phyloP scores from a whole-genome alignment of 2,797 vertebrate species.

The Lerista edwardsae region DNA sequence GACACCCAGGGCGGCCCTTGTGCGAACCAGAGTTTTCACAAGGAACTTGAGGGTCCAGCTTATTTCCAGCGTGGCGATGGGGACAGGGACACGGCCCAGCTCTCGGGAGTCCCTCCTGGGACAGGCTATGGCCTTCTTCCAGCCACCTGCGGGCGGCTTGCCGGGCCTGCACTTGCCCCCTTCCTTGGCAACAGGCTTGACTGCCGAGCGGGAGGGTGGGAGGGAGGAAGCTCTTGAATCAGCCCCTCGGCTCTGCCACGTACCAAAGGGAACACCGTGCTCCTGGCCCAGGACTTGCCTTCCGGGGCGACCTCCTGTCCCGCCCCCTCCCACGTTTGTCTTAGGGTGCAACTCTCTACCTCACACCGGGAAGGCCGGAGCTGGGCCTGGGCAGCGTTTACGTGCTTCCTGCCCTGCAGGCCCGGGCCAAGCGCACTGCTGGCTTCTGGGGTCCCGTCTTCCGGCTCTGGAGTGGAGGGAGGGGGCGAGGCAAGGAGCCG shows the following conservation, averaged over 20 bases:
- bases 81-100: conserved; percentile 3
- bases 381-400: conserved; percentile 75
- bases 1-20: conserved; percentile 42
- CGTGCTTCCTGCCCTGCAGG: conserved; percentile 65
- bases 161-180: conserved; percentile 12
- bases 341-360: conserved; percentile 66
- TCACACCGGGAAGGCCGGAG: conserved; percentile 67
- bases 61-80: conserved; percentile 27
- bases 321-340: conserved; percentile 52
- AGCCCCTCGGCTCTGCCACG: conserved; percentile 26
- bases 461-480: not conserved
- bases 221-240: conserved; percentile 22
- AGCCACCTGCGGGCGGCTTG: conserved; percentile 49
- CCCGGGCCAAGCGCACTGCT: conserved; percentile 59
- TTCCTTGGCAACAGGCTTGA: conserved; percentile 38
- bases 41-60: conserved; percentile 35
- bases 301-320: conserved; percentile 49
- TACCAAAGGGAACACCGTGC: conserved; percentile 49
- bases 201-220: conserved; percentile 32
- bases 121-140: conserved; percentile 52
- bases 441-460: conserved; percentile 26
- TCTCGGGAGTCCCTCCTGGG: not conserved
- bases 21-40: conserved; percentile 42
- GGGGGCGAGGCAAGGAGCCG: too few species aligned
- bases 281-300: conserved; percentile 60